phyloP scores from a whole-genome alignment of 2,888 invertebrate genomes.

The Hirudinaria manillensis region DNA sequence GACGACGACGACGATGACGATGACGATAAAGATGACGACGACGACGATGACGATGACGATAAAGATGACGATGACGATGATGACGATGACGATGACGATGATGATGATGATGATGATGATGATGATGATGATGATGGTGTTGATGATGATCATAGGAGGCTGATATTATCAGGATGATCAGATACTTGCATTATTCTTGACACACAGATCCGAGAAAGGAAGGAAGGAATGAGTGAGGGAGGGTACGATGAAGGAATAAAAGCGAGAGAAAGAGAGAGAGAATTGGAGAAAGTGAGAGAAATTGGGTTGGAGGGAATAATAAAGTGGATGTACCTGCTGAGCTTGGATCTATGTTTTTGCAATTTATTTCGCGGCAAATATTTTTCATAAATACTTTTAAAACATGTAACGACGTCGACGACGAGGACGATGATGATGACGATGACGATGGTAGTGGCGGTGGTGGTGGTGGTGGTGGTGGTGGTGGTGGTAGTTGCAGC shows the following conservation, averaged over 20 bases:
- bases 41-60: constrained; percentile 3
- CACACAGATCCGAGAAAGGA: neutral
- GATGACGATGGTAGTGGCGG: constrained; percentile 30
- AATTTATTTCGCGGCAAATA: no score
- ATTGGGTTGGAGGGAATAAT: neutral
- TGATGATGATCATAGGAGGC: constrained; percentile 29
- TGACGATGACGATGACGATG: constrained; percentile 23
- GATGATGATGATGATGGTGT: constrained; percentile 31
- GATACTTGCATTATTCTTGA: neutral
- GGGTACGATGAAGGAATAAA: neutral
- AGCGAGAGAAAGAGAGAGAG: neutral
- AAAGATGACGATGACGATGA: constrained; percentile 24
- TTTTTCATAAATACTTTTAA: no score
- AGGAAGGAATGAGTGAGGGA: neutral
- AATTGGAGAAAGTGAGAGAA: neutral
- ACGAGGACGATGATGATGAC: constrained; percentile 31
- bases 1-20: constrained; percentile 28
- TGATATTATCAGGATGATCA: neutral
- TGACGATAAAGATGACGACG: constrained; percentile 14
- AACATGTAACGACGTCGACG: no score
- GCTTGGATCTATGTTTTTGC: no score
- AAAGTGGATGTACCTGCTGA: no score
- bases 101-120: constrained; percentile 27
- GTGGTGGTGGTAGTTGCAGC: constrained; percentile 14
- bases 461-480: constrained; percentile 29